Evolutionary conservation across 2,113 vertebrate species (phyloP).

Genomic region (Macaca nemestrina): DNA sequence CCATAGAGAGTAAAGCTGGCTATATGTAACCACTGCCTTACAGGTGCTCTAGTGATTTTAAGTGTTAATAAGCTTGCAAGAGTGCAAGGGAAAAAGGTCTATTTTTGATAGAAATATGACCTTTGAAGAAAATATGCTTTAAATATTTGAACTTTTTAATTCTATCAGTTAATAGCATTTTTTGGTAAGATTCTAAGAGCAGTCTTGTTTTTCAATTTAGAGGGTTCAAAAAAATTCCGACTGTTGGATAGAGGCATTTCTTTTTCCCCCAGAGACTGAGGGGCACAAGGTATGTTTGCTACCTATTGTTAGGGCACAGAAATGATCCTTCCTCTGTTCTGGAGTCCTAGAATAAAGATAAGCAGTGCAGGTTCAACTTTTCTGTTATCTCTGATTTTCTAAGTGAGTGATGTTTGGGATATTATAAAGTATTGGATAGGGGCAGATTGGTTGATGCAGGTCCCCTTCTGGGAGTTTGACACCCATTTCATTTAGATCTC

Average conservation of each 20-base stretch:
- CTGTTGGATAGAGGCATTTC: neutral
- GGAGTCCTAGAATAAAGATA: neutral
- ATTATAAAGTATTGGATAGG: neutral
- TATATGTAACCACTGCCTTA: neutral
- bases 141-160: neutral
- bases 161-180: neutral
- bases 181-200: neutral
- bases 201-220: neutral
- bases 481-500: neutral
- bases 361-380: neutral
- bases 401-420: neutral
- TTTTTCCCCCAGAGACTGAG: neutral
- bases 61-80: constrained; percentile 14
- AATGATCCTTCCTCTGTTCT: neutral
- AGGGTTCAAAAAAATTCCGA: neutral
- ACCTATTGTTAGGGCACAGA: neutral
- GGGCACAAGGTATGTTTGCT: neutral
- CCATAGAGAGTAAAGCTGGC: neutral
- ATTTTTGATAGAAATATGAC: constrained; percentile 40
- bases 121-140: neutral
- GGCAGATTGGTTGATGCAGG: neutral
- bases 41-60: constrained; percentile 13
- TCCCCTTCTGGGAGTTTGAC: neutral
- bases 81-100: neutral
- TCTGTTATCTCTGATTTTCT: neutral